Evolutionary conservation across 2,113 vertebrate genomes (phyloP).

Genomic region (Rhizomys pruinosus): DNA sequence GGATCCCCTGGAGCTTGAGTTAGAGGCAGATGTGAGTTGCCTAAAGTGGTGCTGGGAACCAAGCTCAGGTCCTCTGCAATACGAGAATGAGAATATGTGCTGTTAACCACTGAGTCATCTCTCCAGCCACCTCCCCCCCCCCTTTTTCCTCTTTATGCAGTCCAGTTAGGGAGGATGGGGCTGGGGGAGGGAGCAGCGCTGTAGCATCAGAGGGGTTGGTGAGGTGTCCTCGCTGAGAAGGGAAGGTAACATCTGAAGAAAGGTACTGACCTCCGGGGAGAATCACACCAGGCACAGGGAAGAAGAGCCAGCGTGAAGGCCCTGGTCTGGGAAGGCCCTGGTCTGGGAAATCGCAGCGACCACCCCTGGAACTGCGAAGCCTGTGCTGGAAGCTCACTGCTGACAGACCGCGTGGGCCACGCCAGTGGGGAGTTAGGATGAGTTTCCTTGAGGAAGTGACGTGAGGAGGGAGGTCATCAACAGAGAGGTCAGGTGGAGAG

Average conservation of each 20-base stretch:
- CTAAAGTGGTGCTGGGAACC: too few species aligned
- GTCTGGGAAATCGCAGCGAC: too few species aligned
- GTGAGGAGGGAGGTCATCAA: not conserved
- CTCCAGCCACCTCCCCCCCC: not conserved
- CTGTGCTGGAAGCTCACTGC: too few species aligned
- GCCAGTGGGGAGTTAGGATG: not conserved
- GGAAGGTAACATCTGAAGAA: not conserved
- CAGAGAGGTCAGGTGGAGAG: not conserved
- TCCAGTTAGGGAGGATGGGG: not conserved
- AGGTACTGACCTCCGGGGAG: not conserved
- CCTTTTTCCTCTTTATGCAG: too few species aligned
- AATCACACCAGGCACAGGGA: not conserved
- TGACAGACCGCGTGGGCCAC: too few species aligned
- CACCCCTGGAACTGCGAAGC: too few species aligned
- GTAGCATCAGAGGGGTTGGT: not conserved
- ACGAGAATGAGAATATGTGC: too few species aligned
- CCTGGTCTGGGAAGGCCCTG: not conserved
- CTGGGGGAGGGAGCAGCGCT: accelerated
- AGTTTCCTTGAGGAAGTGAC: not conserved
- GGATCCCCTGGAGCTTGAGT: too few species aligned
- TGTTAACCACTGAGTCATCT: too few species aligned
- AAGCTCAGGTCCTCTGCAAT: too few species aligned
- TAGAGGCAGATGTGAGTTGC: too few species aligned
- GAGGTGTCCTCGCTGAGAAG: not conserved
- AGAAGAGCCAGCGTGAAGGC: not conserved